phyloP scores from a whole-genome alignment of 2,888 invertebrate species.

The Hybos culiciformis region DNA sequence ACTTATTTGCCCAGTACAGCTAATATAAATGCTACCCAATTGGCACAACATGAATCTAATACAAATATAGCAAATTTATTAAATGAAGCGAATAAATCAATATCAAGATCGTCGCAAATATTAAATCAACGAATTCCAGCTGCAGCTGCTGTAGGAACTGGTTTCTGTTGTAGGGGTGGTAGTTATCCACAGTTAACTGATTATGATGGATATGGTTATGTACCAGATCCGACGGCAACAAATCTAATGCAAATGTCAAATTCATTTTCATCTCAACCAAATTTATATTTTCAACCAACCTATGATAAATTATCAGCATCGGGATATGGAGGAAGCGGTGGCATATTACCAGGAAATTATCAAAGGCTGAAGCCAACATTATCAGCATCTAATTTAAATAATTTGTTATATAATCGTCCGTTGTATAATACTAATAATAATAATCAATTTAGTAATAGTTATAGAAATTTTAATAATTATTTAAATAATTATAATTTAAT shows the following conservation, averaged over 20 bases:
- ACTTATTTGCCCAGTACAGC: not conserved
- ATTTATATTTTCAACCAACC: slow-evolving; percentile 33
- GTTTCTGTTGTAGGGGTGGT: not conserved
- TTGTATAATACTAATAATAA: not conserved
- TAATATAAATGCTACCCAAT: not conserved
- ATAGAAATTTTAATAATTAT: not conserved
- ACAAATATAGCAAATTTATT: slow-evolving; percentile 34
- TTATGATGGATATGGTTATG: slow-evolving; percentile 20
- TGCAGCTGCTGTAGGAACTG: not conserved
- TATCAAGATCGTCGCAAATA: slow-evolving; percentile 35
- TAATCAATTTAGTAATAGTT: slow-evolving; percentile 1
- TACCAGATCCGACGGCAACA: slow-evolving; percentile 25
- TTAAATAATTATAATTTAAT: slow-evolving; percentile 2
- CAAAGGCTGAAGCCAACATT: slow-evolving; percentile 29
- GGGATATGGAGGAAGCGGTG: slow-evolving; percentile 15
- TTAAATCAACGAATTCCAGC: slow-evolving; percentile 19
- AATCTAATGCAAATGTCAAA: slow-evolving; percentile 35
- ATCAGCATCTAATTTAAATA: slow-evolving; percentile 31
- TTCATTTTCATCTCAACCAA: slow-evolving; percentile 35
- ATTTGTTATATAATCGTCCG: slow-evolving; percentile 14
- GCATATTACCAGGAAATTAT: slow-evolving; percentile 17
- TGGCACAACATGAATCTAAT: slow-evolving; percentile 20
- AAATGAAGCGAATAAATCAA: slow-evolving; percentile 36
- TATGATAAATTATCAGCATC: slow-evolving; percentile 20
- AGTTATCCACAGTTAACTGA: slow-evolving; percentile 33